These are phyloP conservation scores for Acanthosepion lycidas DNA, from an alignment of 2,888 invertebrate species.

Conservation along the genomic window DNA sequence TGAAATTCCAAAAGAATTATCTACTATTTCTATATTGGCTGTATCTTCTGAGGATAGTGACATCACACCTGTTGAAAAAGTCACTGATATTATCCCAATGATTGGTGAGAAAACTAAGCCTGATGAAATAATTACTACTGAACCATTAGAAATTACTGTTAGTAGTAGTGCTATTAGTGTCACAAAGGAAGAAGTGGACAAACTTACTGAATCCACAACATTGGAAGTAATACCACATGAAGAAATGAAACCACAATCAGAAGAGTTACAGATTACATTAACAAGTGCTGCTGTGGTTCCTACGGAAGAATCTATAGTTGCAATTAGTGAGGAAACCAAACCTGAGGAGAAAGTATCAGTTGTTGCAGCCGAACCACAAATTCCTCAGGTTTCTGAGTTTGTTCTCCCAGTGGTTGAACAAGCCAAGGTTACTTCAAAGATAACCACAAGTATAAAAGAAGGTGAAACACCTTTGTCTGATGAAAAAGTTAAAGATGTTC, in stretches of 20 bases:
- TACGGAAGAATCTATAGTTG: not conserved
- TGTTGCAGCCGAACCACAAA: slow-evolving; percentile 20
- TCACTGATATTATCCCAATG: not conserved
- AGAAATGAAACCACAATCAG: not conserved
- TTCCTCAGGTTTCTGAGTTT: slow-evolving; percentile 44
- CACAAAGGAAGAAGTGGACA: not conserved
- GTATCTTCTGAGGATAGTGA: not conserved
- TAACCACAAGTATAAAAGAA: slow-evolving; percentile 23
- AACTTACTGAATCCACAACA: not conserved
- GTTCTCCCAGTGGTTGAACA: slow-evolving; percentile 45
- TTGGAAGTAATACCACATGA: not conserved
- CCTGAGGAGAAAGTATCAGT: slow-evolving; percentile 44
- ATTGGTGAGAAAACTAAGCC: not conserved
- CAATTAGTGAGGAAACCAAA: slow-evolving; percentile 2
- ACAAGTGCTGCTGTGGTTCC: not conserved
- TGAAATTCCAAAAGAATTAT: slow-evolving; percentile 48
- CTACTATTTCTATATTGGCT: not conserved
- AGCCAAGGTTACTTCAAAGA: slow-evolving; percentile 48
- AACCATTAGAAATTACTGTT: not conserved
- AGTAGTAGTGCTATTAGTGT: not conserved
- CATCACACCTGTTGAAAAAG: not conserved
- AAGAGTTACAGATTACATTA: not conserved
- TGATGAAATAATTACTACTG: not conserved
- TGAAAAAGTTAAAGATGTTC: slow-evolving; percentile 35
- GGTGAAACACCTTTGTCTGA: slow-evolving; percentile 44